A percentile compares a stretch with the other conserved stretches of the same genome.
These are phyloP conservation scores for Raja brachyura DNA, from an alignment of 2,113 vertebrate genomes.

Conservation along the genomic window DNA sequence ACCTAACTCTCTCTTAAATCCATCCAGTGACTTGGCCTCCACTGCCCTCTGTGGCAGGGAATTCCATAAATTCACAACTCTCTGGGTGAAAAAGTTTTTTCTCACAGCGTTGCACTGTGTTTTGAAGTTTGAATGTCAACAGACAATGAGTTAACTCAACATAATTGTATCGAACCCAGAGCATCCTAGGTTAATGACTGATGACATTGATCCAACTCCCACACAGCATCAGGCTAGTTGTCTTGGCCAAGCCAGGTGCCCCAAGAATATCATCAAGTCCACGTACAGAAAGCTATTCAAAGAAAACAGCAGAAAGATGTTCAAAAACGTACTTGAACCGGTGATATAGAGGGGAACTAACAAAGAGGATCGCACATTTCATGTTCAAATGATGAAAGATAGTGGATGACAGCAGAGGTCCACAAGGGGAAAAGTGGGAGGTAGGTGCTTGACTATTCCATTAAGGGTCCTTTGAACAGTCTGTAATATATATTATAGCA, in stretches of 20 bases:
- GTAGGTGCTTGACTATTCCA: background rate
- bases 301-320: background rate
- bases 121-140: background rate
- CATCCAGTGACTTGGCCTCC: too few relatives aligned
- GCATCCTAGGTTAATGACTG: background rate
- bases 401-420: background rate
- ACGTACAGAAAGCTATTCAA: conserved; percentile 3
- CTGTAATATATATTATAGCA: conserved; percentile 4
- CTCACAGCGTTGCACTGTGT: too few relatives aligned
- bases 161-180: background rate
- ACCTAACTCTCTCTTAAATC: too few relatives aligned
- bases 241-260: background rate
- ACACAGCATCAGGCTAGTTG: background rate
- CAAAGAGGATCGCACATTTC: background rate
- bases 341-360: background rate
- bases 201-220: background rate
- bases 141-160: background rate
- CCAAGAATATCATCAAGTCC: background rate
- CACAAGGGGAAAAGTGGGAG: conserved; percentile 23
- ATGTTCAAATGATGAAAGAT: conserved; percentile 8
- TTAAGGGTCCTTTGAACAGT: background rate
- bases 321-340: background rate
- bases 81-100: too few relatives aligned
- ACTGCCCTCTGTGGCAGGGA: too few relatives aligned
- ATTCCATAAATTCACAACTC: too few relatives aligned